Percentiles rank a stretch among this genome's conserved stretches.
Conservation (phyloP, 2,113 vertebrate species). For the Meriones unguiculatus region DNA sequence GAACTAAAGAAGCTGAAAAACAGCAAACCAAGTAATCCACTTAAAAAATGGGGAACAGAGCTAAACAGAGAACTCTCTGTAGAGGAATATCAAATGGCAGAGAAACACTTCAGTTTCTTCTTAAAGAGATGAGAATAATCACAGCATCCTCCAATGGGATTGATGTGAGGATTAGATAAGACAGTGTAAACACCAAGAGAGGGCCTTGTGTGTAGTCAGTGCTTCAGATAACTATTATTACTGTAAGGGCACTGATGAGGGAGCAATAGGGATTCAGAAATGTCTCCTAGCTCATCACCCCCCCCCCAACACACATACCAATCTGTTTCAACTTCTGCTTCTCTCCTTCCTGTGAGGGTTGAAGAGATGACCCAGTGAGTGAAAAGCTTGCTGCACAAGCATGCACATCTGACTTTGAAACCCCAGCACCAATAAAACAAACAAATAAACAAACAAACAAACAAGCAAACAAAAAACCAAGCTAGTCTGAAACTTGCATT, state of each 20-base stretch:
- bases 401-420: not conserved
- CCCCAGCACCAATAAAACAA: not conserved
- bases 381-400: not conserved
- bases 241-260: not conserved
- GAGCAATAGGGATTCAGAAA: not conserved
- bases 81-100: too few relatives aligned
- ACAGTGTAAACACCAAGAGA: not conserved
- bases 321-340: not conserved
- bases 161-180: not conserved
- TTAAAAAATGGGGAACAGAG: too few relatives aligned
- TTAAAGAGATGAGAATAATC: not conserved
- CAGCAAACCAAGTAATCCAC: too few relatives aligned
- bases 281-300: too few relatives aligned
- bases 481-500: too few relatives aligned
- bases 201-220: not conserved
- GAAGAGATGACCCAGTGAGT: not conserved
- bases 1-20: too few relatives aligned
- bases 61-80: too few relatives aligned
- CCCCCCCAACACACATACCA: not conserved
- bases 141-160: not conserved
- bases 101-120: not conserved
- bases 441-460: too few relatives aligned
- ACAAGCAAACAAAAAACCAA: too few relatives aligned
- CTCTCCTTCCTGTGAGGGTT: not conserved
- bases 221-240: not conserved